Conservation (phyloP, 2,888 invertebrate species). For the Zygaena filipendulae region DNA sequence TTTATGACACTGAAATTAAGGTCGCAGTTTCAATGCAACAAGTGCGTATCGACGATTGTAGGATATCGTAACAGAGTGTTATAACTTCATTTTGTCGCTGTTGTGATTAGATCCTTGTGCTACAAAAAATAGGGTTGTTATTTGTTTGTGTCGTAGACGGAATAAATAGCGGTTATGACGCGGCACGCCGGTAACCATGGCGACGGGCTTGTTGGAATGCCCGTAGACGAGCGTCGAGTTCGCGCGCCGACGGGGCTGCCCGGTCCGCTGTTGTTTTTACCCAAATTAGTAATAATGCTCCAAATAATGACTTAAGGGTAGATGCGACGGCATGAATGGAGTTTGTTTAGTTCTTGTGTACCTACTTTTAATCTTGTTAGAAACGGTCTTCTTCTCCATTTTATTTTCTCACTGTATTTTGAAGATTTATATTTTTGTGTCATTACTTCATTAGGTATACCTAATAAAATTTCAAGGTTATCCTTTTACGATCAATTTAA, state of each 20-base stretch:
- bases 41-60: constrained; percentile 52
- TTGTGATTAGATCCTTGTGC: constrained; percentile 38
- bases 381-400: too few species aligned
- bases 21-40: constrained; percentile 62
- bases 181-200: constrained; percentile 65
- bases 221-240: constrained; percentile 23
- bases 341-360: too few species aligned
- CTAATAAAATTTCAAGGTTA: too few species aligned
- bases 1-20: constrained; percentile 51
- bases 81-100: constrained; percentile 54
- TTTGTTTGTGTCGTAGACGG: constrained; percentile 31
- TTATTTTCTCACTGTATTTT: too few species aligned
- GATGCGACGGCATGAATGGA: too few species aligned
- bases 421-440: too few species aligned
- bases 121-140: constrained; percentile 44
- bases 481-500: too few species aligned
- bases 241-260: constrained; percentile 37
- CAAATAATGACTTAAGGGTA: too few species aligned
- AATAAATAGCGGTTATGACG: constrained; percentile 32
- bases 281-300: constrained; percentile 39
- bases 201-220: constrained; percentile 62
- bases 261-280: constrained; percentile 43
- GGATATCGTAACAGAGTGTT: constrained; percentile 55
- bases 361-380: too few species aligned
- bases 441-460: too few species aligned